Conservation (phyloP, 2,113 vertebrate genomes). For the Astur gentilis region DNA sequence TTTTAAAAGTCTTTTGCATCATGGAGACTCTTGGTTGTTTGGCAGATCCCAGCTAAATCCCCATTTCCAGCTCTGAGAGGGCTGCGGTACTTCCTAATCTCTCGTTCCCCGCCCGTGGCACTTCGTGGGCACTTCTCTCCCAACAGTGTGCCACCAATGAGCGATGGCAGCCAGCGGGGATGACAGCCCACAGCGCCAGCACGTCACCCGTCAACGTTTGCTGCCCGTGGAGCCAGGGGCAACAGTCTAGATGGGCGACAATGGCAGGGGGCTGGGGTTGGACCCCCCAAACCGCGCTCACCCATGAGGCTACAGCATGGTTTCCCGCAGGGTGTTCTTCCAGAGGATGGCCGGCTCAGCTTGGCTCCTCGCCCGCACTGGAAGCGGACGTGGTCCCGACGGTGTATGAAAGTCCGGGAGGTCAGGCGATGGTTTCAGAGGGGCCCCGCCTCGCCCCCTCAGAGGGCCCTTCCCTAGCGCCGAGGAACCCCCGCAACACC, state of each 20-base stretch:
- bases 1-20: not conserved
- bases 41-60: not conserved
- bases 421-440: not conserved
- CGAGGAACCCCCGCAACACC: fast-evolving
- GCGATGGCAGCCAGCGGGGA: not conserved
- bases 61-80: not conserved
- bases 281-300: not conserved
- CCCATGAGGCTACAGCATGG: fast-evolving
- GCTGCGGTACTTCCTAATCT: not conserved
- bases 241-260: fast-evolving
- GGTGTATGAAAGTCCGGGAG: fast-evolving
- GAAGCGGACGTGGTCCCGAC: not conserved
- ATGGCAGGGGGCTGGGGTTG: fast-evolving
- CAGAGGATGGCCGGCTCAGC: fast-evolving
- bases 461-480: fast-evolving
- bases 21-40: not conserved
- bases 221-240: fast-evolving
- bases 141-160: fast-evolving
- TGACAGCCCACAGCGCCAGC: fast-evolving
- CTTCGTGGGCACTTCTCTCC: fast-evolving
- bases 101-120: fast-evolving
- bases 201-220: fast-evolving
- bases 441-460: too few species aligned
- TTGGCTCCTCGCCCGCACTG: fast-evolving
- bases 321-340: not conserved